These are phyloP conservation scores for Amphiprion ocellaris DNA, from an alignment of 2,113 vertebrate species.

Conservation along the genomic window DNA sequence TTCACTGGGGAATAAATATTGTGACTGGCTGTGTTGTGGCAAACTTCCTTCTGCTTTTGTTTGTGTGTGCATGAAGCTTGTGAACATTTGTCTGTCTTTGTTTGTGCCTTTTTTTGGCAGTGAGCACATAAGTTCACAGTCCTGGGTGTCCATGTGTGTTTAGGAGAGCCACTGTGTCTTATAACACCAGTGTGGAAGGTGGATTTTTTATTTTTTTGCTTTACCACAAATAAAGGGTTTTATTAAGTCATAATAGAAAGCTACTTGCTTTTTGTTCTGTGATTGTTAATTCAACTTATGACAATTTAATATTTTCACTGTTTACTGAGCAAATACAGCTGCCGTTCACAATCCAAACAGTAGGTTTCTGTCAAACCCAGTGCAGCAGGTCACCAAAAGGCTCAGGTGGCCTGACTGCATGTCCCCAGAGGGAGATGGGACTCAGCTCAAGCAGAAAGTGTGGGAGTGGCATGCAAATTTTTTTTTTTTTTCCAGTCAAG, in stretches of 20 bases:
- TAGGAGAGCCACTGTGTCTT: not conserved
- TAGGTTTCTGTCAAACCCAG: constrained; percentile 54
- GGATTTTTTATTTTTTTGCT: not conserved
- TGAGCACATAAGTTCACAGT: constrained; percentile 12
- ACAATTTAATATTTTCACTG: constrained; percentile 7
- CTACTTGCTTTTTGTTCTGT: constrained; percentile 11
- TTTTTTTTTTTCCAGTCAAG: constrained; percentile 49
- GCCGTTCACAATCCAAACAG: constrained; percentile 35
- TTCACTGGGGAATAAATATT: constrained; percentile 54
- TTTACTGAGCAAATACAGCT: constrained; percentile 63
- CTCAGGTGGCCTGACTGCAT: constrained; percentile 71
- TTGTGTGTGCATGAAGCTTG: constrained; percentile 6
- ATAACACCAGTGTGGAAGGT: not conserved
- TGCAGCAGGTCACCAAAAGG: constrained; percentile 58
- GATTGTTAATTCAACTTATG: not conserved
- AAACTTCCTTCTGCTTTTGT: constrained; percentile 3
- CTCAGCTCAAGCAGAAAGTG: constrained; percentile 71
- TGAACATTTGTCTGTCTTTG: constrained; percentile 10
- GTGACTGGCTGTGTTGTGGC: constrained; percentile 30
- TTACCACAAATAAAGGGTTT: not conserved
- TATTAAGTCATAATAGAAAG: not conserved
- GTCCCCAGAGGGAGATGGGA: constrained; percentile 67
- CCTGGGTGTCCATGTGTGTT: constrained; percentile 7
- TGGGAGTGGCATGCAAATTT: constrained; percentile 70
- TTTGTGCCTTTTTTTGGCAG: constrained; percentile 5